These are phyloP conservation scores for Andrena marginata DNA, from an alignment of 2,888 invertebrate species.

Conservation along the genomic window DNA sequence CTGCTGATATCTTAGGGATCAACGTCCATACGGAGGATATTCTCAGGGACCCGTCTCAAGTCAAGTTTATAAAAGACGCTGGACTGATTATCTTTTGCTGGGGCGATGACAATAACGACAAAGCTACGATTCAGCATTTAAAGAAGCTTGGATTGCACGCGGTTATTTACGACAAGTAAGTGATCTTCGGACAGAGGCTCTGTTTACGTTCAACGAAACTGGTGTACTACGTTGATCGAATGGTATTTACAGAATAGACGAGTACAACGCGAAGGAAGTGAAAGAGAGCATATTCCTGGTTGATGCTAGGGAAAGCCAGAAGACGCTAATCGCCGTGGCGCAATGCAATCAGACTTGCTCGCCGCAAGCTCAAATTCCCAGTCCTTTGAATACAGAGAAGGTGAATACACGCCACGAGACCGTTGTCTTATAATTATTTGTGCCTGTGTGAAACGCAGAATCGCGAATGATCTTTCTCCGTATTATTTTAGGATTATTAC, in stretches of 20 bases:
- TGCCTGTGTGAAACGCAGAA: not conserved
- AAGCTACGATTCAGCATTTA: constrained; percentile 93
- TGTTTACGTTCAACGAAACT: not conserved
- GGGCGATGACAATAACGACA: constrained; percentile 98
- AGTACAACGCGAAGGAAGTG: constrained; percentile 89
- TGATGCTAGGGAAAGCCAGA: constrained; percentile 92
- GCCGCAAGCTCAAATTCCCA: constrained; percentile 67
- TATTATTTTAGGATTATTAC: constrained; percentile 76
- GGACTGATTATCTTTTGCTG: constrained; percentile 97
- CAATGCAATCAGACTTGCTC: constrained; percentile 82
- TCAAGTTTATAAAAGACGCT: constrained; percentile 91
- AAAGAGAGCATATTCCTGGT: constrained; percentile 94
- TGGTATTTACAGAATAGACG: constrained; percentile 88
- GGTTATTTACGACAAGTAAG: constrained; percentile 96
- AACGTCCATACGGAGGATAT: constrained; percentile 97
- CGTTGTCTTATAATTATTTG: not conserved
- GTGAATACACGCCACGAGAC: constrained; percentile 33
- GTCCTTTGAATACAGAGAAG: constrained; percentile 72
- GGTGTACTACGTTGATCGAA: constrained; percentile 57
- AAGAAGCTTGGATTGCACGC: constrained; percentile 97
- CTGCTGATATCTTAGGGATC: constrained; percentile 94
- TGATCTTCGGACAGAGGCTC: constrained; percentile 19
- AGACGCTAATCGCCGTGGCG: constrained; percentile 86
- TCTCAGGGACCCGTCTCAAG: constrained; percentile 92
- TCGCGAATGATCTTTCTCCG: not conserved